Evolutionary conservation across 2,113 vertebrate species (phyloP).

Genomic region (Amazona vittata): DNA sequence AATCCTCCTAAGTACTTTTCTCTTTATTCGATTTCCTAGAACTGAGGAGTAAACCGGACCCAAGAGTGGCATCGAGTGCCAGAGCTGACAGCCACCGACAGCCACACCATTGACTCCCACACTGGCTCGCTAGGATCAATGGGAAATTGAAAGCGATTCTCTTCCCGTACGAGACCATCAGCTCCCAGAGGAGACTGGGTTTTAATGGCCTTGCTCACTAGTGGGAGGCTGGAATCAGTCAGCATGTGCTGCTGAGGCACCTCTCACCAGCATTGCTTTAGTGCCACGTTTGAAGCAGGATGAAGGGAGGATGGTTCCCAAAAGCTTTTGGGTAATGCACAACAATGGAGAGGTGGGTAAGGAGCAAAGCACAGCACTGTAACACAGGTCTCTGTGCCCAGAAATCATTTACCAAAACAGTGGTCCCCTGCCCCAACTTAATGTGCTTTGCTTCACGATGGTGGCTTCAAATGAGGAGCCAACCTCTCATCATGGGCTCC

Average conservation of each 20-base stretch:
- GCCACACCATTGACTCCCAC: background rate
- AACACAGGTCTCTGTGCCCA: background rate
- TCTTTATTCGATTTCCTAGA: slow-evolving; percentile 38
- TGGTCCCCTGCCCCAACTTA: fast-evolving
- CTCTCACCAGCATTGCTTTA: background rate
- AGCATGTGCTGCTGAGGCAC: fast-evolving
- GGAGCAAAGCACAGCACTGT: background rate
- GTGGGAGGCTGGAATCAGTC: background rate
- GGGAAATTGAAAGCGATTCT: slow-evolving; percentile 21
- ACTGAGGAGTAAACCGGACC: background rate
- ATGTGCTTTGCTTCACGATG: background rate
- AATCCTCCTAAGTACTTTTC: slow-evolving; percentile 44
- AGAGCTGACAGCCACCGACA: background rate
- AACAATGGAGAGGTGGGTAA: background rate
- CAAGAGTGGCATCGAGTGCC: background rate
- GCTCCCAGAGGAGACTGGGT: background rate
- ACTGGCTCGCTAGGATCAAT: background rate
- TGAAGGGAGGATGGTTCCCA: background rate
- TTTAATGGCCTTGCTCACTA: background rate
- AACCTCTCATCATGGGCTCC: background rate
- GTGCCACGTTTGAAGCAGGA: fast-evolving
- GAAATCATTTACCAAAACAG: background rate
- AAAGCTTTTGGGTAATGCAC: background rate
- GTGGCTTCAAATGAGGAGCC: background rate
- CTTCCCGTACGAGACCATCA: background rate